Evolutionary conservation across 2,888 invertebrate genomes (phyloP), one percentile per base, ranked within the genome.

Genomic region (Xestia ashworthii): DNA sequence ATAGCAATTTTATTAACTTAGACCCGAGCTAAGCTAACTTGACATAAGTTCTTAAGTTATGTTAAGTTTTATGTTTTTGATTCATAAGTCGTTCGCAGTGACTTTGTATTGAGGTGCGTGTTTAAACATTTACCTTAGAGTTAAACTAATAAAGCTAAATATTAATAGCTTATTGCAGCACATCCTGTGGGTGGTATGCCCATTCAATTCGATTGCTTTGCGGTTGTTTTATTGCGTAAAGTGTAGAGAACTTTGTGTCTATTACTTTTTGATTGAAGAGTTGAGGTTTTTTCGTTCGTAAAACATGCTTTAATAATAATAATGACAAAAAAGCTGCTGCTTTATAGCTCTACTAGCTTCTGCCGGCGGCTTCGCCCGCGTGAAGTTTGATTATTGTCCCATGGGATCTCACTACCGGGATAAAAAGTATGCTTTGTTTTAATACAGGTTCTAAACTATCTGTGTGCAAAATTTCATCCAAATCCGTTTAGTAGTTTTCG

Each of bases 191-290:
- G 53, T 64, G 11, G 25, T 22, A 22, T 5, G 25, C 0, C 55
- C n/a, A 71, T 76, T 48, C 12, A n/a, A 65, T 69, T 81, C 73
- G 22, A 83, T 83, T 73, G 53, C 12, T n/a, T 71, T 74, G 85
- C 12, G 76, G 81, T 69, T 32, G 6, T 71, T 62, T 44, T 50
- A 32, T 58, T 68, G 25, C 1, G 22, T 53, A 12, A 25, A 25
- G 25, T 58, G 1, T 25, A 32, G 9, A 14, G 4, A 58, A 44
- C 73, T 32, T 25, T 1, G 5, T 22, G 0, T 46, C 12, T 48
- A 0, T 55, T n/a, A 41, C 16, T 38, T 60, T 44, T 22, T 1
- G 5, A 9, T 14, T 14, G 5, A 16, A 71, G n/a, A 19, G 16
- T 25, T 11, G 16, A 12, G 0, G 22, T 32, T 58, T 46, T 2